Base-by-base conservation (phyloP, 2,113 vertebrate species). In the Tupaia chinensis region DNA sequence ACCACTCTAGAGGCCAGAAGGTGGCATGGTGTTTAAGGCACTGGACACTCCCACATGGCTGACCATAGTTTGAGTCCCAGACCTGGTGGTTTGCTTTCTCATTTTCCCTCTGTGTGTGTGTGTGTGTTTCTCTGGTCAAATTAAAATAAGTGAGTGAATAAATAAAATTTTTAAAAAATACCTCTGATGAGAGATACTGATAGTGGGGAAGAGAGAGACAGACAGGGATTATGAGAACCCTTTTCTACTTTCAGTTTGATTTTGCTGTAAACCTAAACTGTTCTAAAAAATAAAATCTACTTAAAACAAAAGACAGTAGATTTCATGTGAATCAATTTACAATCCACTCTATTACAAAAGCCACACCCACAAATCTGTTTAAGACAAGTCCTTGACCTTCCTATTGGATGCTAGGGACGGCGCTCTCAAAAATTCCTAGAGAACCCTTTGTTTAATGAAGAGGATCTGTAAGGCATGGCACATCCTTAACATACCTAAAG, bases 401-500 rank as follows among this genome's bases (percentile, higher is more conserved):
- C 77, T 87, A 0, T 63, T 74, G 25, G 11, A 34, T 88, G 7
- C 53, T 34, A 91, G 13, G n/a, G 56, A 70, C 32, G 89, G 16
- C 70, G 34, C 60, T 89, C 79, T 81, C 61, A 84, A 91, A 74
- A 74, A 95, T 76, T 91, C 78, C 61, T 79, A 83, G 9, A 87
- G 53, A 16, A 87, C 6, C 9, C 78, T 94, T 72, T 69, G 0
- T 91, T 93, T 80, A 95, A 74, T 70, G 65, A 78, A 80, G 60
- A 83, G 44, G n/a, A n/a, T 66, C 69, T 78, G 7, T n/a, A 65
- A 94, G 89, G 7, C n/a, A 89, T 15, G 56, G n/a, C 22, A 89
- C 22, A 8, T 44, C 61, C 79, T 91, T 60, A 65, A 73, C 61
- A 84, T 70, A 23, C 63, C 65, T 89, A 74, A 34, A 86, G 74